Percentiles rank a stretch among this genome's conserved stretches.
Conservation (phyloP, 64 coral and sea anemone genomes). For the Montipora cactus region DNA sequence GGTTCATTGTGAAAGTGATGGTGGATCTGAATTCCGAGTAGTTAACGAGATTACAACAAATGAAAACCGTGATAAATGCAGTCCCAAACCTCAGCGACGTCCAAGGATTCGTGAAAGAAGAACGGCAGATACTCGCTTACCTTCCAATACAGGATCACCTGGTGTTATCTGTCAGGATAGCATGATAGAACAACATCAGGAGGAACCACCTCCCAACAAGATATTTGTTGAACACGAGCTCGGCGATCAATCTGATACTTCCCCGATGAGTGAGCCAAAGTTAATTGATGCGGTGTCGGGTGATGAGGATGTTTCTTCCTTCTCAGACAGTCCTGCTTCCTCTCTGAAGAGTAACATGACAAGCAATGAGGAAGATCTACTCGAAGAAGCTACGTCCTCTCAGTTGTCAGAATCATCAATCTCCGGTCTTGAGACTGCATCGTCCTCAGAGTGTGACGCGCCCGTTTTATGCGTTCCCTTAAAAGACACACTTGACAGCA, state of each 20-base stretch:
- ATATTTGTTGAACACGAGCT: background rate
- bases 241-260: background rate
- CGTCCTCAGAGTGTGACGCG: background rate
- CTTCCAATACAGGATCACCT: background rate
- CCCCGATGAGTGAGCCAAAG: background rate
- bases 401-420: background rate
- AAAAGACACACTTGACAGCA: background rate
- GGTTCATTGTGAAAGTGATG: background rate
- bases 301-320: background rate
- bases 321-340: background rate
- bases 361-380: background rate
- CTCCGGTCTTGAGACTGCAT: background rate
- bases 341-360: background rate
- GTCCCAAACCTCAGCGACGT: slow-evolving; percentile 41
- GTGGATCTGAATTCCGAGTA: background rate
- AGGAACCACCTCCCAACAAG: background rate
- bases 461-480: background rate
- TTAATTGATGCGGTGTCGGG: background rate
- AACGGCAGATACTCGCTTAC: background rate
- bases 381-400: background rate
- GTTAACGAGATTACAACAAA: background rate
- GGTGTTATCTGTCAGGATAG: background rate
- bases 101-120: slow-evolving; percentile 15
- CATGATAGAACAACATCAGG: background rate
- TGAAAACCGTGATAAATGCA: background rate